Evolutionary conservation across 2,888 invertebrate species (phyloP).

Genomic region (Pollenia angustigena): DNA sequence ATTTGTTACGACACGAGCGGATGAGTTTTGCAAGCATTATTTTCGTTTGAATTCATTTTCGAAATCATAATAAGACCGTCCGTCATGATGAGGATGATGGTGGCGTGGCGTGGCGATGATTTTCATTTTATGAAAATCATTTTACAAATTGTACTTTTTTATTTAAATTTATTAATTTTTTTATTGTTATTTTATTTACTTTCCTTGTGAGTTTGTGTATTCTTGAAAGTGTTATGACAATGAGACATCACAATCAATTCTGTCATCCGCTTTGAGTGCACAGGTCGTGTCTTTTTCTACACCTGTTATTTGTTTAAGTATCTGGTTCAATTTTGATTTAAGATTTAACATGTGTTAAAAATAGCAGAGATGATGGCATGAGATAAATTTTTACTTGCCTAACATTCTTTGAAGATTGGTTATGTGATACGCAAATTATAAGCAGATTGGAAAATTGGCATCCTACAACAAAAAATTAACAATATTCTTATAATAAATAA

Average conservation of each 20-base stretch:
- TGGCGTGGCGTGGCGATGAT: neutral
- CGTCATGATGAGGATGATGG: neutral
- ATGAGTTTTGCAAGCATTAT: neutral
- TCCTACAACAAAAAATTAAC: no score
- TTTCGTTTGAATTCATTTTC: neutral
- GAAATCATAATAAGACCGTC: constrained; percentile 14
- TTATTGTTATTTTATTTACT: neutral
- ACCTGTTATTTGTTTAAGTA: constrained; percentile 14
- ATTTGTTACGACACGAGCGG: neutral
- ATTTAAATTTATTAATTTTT: neutral
- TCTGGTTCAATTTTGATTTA: constrained; percentile 11
- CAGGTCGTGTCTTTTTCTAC: neutral
- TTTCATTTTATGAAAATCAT: constrained; percentile 26
- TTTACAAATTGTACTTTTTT: constrained; percentile 12
- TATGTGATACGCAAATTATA: no score
- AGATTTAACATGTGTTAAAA: neutral
- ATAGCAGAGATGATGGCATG: neutral
- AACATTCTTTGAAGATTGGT: neutral
- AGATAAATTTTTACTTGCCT: neutral
- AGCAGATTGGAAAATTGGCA: no score
- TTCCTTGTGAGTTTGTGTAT: constrained; percentile 9
- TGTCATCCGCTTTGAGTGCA: neutral
- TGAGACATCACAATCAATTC: constrained; percentile 52
- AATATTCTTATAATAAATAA: no score
- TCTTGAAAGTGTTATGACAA: constrained; percentile 20